Base-by-base conservation (phyloP, 2,888 invertebrate species). In the Falcaria lacertinaria region DNA sequence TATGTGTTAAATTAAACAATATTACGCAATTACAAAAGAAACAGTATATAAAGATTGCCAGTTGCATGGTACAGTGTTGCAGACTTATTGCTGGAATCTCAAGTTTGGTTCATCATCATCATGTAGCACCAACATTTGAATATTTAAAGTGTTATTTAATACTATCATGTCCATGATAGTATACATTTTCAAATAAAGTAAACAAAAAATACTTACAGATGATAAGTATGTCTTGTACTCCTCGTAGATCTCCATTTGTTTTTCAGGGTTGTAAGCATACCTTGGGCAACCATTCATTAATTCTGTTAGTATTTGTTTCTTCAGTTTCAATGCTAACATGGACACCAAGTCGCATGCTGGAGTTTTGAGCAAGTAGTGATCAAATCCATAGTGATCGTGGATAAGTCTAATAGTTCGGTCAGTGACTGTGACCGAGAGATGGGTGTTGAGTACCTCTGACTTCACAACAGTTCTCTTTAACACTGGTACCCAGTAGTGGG, bases 361-460 rank as follows among this genome's bases (percentile, higher is more conserved):
- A 8, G 97, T 97, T 93, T 97, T 94, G 15, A 99, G 90, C 64
- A 99, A 89, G 82, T 99, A 99, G 77, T 95, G 94, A 86, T 99
- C 99, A 65, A 99, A 95, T 6, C 99, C 99, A 85, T 94, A 94
- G 69, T 95, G 92, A 54, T 96, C 92, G 83, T 98, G 95, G 53
- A 99, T 97, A 52, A 97, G 90, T 57, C 92, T 89, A 42, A 98
- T 90, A 0, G 98, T 94, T 57, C 98, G 90, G 44, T 93, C 91
- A 5, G 99, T 99, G 0, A 98, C 94, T 4, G 93, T 91, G 0
- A 97, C 92, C 1, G 93, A 92, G 68, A 98, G 92, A 72, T 96
- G 93, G 52, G 94, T 93, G 74, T 98, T 93, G 41, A 98, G 90
- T 42, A 99, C 93, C 86, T 98, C 97, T 61, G 97, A 97, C 73